phyloP scores from a whole-genome alignment of 1,140 invertebrate species.

The Drosophila yakuba region DNA sequence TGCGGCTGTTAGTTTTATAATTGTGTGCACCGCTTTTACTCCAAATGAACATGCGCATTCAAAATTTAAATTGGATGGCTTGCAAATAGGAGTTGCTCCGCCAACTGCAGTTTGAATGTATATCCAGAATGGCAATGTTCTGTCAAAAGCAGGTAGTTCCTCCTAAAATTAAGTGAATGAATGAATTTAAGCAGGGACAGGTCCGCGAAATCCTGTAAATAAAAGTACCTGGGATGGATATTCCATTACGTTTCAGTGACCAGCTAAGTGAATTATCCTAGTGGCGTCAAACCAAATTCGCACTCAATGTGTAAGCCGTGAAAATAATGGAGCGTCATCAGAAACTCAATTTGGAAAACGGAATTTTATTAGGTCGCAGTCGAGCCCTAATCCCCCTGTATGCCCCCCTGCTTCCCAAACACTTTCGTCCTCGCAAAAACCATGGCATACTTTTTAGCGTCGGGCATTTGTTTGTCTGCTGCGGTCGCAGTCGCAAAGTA shows the following conservation, averaged over 20 bases:
- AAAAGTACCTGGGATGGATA: not conserved
- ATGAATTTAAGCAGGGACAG: slow-evolving; percentile 1
- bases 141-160: slow-evolving; percentile 26
- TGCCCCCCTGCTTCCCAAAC: not conserved
- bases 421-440: not conserved
- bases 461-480: slow-evolving; percentile 48
- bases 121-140: slow-evolving; percentile 16
- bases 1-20: slow-evolving; percentile 54
- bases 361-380: slow-evolving; percentile 46
- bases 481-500: slow-evolving; percentile 58
- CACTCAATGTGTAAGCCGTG: slow-evolving; percentile 14
- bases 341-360: slow-evolving; percentile 44
- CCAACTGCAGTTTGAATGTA: not conserved
- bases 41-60: slow-evolving; percentile 51
- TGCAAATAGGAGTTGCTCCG: slow-evolving; percentile 3
- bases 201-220: not conserved
- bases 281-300: slow-evolving; percentile 14
- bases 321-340: slow-evolving; percentile 45
- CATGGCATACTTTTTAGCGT: slow-evolving; percentile 53
- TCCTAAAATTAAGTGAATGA: not conserved
- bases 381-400: not conserved
- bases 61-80: slow-evolving; percentile 43
- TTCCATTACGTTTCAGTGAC: not conserved
- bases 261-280: slow-evolving; percentile 4
- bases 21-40: slow-evolving; percentile 56